Conservation (phyloP, 2,888 invertebrate species). For the Amorpha juglandis region DNA sequence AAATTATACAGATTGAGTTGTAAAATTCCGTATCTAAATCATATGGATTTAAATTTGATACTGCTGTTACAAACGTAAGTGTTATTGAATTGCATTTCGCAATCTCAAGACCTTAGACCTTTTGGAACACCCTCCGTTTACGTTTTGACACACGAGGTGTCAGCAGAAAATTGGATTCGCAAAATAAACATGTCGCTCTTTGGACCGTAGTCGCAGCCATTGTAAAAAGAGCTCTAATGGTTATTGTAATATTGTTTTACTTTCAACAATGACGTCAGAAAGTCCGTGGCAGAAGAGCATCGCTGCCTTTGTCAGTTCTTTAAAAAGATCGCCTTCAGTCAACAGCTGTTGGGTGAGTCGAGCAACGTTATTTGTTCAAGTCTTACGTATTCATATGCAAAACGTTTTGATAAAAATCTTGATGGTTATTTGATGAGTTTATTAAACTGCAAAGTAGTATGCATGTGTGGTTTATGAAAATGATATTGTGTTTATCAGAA, state of each 20-base stretch:
- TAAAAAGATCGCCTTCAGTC: constrained; percentile 53
- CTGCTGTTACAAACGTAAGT: constrained; percentile 18
- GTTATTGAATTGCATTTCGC: constrained; percentile 22
- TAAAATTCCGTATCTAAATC: not conserved
- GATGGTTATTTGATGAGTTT: constrained; percentile 61
- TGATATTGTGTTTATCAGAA: constrained; percentile 20
- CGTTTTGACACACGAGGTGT: constrained; percentile 78
- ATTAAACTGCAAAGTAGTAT: constrained; percentile 57
- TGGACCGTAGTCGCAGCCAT: constrained; percentile 37
- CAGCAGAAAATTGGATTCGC: constrained; percentile 82
- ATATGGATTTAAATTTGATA: constrained; percentile 9
- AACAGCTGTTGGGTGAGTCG: constrained; percentile 51
- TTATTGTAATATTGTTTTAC: constrained; percentile 1
- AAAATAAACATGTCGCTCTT: constrained; percentile 78
- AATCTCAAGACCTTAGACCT: constrained; percentile 49
- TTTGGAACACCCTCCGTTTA: constrained; percentile 63
- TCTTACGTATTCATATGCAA: constrained; percentile 61
- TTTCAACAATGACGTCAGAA: constrained; percentile 17
- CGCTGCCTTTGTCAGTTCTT: constrained; percentile 41
- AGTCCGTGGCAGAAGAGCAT: constrained; percentile 35
- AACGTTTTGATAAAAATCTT: constrained; percentile 54
- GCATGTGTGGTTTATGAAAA: constrained; percentile 34
- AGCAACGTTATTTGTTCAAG: constrained; percentile 65
- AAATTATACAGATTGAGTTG: no score
- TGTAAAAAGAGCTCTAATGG: constrained; percentile 40